Evolutionary conservation across 1,140 invertebrate genomes (phyloP), one percentile per base, ranked within the genome.

Genomic region (Bombus waltoni): DNA sequence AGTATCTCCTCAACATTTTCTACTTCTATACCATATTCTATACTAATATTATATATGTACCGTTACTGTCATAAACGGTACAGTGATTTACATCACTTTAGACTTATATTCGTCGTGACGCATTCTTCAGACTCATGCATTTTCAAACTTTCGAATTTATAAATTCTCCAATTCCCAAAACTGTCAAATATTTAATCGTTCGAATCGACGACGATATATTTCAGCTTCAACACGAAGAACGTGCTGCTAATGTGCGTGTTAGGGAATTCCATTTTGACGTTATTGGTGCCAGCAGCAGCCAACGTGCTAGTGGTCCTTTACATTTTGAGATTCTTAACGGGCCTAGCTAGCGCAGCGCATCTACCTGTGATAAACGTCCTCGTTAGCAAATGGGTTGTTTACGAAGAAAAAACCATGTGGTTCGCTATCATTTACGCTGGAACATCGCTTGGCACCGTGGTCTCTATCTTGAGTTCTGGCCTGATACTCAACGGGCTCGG

Each of bases 191-290:
- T 22, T 8, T 53, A 53, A 53, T 53, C 47, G 18, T 22, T 8
- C 47, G 5, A 53, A 53, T 53, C 47, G 18, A 53, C 47, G 47
- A 65, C 13, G 2, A 15, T 47, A 5, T 62, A 1, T 44, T 11
- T 40, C 73, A 95, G 95, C 70, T 97, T 97, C 91, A 97, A 97
- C 28, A 97, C 97, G 3, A 98, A 98, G 94, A 97, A 97, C 96
- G 97, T 98, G 9, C 96, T 98, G 95, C 96, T 97, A 83, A 96
- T 96, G 86, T 97, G 97, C 38, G 97, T 98, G 3, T 96, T 96
- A 79, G 96, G 97, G 59, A 98, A 98, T 88, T 96, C 98, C 1
- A 83, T 98, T 0, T 96, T 98, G 94, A 97, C 97, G 8, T 90
- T 97, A 71, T 91, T 97, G 42, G 97, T 96, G 6, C 97, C 97